Evolutionary conservation across 53 echinoderm and acorn worm genomes (phyloP), one percentile per base, ranked within the genome.

Genomic region (Hippasteria phrygiana): DNA sequence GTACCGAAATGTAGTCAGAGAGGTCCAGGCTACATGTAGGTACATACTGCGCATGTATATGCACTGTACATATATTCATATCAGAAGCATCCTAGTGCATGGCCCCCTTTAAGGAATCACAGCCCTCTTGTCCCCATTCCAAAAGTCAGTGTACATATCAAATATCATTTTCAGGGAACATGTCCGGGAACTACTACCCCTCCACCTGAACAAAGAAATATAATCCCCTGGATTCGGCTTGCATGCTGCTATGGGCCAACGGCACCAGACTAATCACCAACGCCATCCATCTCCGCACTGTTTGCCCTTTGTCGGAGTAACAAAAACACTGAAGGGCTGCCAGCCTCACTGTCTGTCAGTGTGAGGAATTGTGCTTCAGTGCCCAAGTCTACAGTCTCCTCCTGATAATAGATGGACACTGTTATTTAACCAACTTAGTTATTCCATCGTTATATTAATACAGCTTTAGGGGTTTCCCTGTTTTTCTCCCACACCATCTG

Each of bases 331-430:
- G 46, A 11, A 11, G 46, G 46, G 46, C 76, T 50, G 27, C 13
- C 16, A 47, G 43, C 35, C 33, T 36, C 55, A 32, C 18, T 35
- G 18, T 78, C 59, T 55, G 55, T 36, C 55, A 32, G 35, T 35
- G 18, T 78, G 78, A 56, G 56, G 38, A 78, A 78, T 78, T 36
- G 34, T 78, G 76, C 31, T 35, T 37, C 59, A 13, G n/a, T 62
- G 55, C 38, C 78, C 73, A 40, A 38, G 41, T 73, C 22, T 26
- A 17, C 22, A 11, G n/a, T n/a, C 0, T 22, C 22, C 38, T 2
- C 26, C 26, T 59, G n/a, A n/a, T 26, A 59, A 6, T 59, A n/a
- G 20, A 8, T 59, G 2, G 26, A 59, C n/a, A 26, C 26, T 24
- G 24, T 59, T 24, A 59, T 59, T 59, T 26, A 59, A n/a, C 59